phyloP scores from a whole-genome alignment of 1,140 invertebrate species.

The Lasioglossum albipes region DNA sequence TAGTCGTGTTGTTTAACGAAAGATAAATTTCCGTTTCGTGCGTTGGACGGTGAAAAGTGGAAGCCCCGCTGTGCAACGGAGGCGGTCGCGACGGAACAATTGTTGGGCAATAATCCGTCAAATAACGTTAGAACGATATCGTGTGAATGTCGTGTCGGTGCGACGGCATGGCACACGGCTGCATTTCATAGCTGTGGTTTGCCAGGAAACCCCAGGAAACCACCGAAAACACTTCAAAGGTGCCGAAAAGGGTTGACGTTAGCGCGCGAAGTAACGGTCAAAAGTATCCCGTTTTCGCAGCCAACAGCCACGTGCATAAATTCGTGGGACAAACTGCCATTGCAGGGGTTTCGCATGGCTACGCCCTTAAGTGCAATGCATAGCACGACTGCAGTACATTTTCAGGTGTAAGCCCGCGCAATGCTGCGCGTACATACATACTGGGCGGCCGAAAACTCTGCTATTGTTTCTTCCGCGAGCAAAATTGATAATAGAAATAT shows the following conservation, averaged over 20 bases:
- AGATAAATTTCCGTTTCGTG: neutral
- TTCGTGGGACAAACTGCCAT: conserved; percentile 52
- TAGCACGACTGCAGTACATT: conserved; percentile 42
- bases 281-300: conserved; percentile 55
- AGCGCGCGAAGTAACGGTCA: conserved; percentile 50
- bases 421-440: neutral
- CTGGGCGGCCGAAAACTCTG: conserved; percentile 8
- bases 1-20: neutral
- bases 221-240: conserved; percentile 61
- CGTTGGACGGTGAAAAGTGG: neutral
- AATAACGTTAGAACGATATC: conserved; percentile 43
- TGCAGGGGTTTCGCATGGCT: conserved; percentile 59
- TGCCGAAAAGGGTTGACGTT: conserved; percentile 52
- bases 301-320: conserved; percentile 47
- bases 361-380: conserved; percentile 61
- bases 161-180: neutral
- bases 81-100: neutral
- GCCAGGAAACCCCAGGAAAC: conserved; percentile 28
- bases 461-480: neutral
- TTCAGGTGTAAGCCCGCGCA: conserved; percentile 31
- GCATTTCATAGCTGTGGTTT: conserved; percentile 56
- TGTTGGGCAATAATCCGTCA: conserved; percentile 35
- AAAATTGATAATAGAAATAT: neutral
- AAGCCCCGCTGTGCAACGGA: neutral
- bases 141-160: neutral